These are phyloP conservation scores for Chelonus formosanus DNA, from an alignment of 2,888 invertebrate genomes.

Conservation along the genomic window DNA sequence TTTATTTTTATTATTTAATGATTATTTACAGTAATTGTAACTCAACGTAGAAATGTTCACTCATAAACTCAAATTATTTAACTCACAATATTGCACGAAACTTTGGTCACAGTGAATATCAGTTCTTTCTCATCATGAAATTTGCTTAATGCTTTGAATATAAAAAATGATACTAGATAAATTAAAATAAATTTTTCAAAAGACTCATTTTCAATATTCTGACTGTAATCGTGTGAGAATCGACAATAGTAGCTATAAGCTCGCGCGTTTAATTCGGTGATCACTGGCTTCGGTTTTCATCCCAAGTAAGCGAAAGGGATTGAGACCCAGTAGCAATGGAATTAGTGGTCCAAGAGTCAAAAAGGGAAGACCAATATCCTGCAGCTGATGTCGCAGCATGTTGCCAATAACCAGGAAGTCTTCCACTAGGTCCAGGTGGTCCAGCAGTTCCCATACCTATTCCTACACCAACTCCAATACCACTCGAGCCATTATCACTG, in stretches of 20 bases:
- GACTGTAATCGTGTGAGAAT: conserved; percentile 12
- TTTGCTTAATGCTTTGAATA: neutral
- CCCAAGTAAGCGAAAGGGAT: conserved; percentile 54
- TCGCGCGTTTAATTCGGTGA: conserved; percentile 27
- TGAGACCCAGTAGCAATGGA: conserved; percentile 56
- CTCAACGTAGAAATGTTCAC: too few relatives aligned
- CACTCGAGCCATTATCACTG: conserved; percentile 33
- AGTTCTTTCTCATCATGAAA: neutral
- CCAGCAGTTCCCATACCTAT: conserved; percentile 45
- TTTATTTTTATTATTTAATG: too few relatives aligned
- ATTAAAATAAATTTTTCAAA: neutral
- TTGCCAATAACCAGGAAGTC: conserved; percentile 62
- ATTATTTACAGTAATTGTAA: too few relatives aligned
- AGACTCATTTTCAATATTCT: conserved; percentile 2
- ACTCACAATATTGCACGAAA: conserved; percentile 24
- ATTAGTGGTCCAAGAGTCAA: conserved; percentile 61
- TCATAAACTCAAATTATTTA: neutral
- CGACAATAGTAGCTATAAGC: conserved; percentile 6
- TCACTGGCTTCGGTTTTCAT: conserved; percentile 54
- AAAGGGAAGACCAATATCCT: conserved; percentile 61
- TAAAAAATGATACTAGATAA: neutral
- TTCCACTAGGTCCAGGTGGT: conserved; percentile 44
- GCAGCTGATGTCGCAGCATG: conserved; percentile 57
- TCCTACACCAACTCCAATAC: conserved; percentile 49
- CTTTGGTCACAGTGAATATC: conserved; percentile 29